Conservation (phyloP, 2,888 invertebrate genomes). For the Drosophila borborema region DNA sequence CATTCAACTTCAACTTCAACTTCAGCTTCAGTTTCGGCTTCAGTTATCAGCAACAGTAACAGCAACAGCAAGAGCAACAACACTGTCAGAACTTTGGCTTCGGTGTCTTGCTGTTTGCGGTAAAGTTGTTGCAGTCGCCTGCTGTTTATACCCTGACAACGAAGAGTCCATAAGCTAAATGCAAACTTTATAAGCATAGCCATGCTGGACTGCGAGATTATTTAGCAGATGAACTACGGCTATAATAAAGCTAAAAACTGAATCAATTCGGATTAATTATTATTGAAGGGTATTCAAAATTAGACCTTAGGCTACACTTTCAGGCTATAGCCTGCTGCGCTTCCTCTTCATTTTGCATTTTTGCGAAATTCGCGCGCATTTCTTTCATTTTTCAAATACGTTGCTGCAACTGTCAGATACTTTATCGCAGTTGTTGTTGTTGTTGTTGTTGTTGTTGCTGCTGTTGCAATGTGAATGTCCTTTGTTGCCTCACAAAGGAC, state of each 20-base stretch:
- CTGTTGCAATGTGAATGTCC: constrained; percentile 75
- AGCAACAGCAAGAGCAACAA: constrained; percentile 9
- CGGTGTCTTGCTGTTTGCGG: constrained; percentile 44
- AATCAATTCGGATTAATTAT: not conserved
- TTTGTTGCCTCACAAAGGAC: constrained; percentile 75
- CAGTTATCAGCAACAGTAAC: constrained; percentile 31
- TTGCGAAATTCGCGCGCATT: constrained; percentile 47
- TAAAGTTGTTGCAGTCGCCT: constrained; percentile 49
- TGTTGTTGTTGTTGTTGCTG: constrained; percentile 20
- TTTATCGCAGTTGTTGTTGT: constrained; percentile 28
- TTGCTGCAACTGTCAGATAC: constrained; percentile 76
- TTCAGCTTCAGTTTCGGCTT: constrained; percentile 56
- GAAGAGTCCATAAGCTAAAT: not conserved
- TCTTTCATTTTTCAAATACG: constrained; percentile 77
- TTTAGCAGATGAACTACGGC: not conserved
- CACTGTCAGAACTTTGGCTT: constrained; percentile 44
- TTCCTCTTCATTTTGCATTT: constrained; percentile 30
- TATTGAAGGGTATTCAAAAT: constrained; percentile 9
- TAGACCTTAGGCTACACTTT: not conserved
- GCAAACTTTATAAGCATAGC: too few relatives aligned
- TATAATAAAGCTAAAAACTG: not conserved
- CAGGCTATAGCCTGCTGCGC: not conserved
- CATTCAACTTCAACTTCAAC: constrained; percentile 77
- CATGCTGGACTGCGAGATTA: not conserved
- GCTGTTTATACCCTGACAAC: not conserved